Percentiles rank a stretch among this genome's conserved stretches.
These are phyloP conservation scores for Sander vitreus DNA, from an alignment of 2,113 vertebrate genomes.

Conservation along the genomic window DNA sequence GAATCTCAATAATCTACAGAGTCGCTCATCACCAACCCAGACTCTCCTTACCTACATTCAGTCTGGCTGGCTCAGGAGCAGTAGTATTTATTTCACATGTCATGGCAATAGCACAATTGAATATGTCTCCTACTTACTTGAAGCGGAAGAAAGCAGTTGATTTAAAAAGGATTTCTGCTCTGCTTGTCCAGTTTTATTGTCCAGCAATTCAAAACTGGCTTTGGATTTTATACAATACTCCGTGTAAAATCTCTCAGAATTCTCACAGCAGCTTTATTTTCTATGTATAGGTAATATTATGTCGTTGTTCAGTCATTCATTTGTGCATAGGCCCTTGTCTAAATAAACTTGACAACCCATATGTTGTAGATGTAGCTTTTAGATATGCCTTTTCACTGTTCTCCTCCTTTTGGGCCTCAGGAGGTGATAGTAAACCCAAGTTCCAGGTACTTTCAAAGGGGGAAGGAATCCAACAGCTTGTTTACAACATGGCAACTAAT, in stretches of 20 bases:
- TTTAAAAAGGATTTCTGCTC: neutral
- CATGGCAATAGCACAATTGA: neutral
- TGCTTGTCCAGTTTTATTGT: neutral
- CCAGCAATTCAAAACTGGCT: neutral
- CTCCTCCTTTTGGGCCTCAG: neutral
- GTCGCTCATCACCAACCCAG: constrained; percentile 4
- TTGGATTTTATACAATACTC: neutral
- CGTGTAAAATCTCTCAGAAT: neutral
- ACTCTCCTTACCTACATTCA: neutral
- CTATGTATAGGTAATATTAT: neutral
- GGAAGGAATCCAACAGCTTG: neutral
- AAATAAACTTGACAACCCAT: neutral
- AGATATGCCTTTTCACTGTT: neutral
- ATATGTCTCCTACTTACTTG: neutral
- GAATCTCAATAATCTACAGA: constrained; percentile 16
- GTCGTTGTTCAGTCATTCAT: neutral
- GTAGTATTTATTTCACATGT: neutral
- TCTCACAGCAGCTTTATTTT: neutral
- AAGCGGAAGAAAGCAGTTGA: neutral
- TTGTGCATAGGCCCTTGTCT: neutral
- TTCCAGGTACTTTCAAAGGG: neutral
- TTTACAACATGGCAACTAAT: neutral
- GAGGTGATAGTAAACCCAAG: neutral
- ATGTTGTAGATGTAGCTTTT: neutral
- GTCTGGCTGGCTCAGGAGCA: constrained; percentile 1